Conservation (phyloP, 2,113 vertebrate species). For the Ciconia maguari region DNA sequence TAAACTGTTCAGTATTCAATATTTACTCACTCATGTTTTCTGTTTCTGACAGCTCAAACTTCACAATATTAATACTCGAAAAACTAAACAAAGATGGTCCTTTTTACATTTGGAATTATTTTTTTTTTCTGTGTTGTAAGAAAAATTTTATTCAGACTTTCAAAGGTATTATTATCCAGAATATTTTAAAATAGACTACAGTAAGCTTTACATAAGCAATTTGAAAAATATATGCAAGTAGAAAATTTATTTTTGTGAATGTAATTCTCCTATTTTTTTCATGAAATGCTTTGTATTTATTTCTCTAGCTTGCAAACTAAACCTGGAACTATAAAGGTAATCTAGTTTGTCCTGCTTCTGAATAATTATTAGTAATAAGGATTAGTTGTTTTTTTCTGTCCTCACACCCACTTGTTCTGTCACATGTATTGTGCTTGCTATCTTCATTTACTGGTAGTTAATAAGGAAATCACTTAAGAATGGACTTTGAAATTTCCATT, state of each 20-base stretch:
- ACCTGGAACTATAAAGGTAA: not conserved
- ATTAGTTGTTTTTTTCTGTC: not conserved
- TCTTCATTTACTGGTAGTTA: not conserved
- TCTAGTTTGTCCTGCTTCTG: not conserved
- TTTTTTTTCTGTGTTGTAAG: not conserved
- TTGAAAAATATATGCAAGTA: not conserved
- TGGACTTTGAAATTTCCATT: not conserved
- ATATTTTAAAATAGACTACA: not conserved
- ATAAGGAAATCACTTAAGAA: not conserved
- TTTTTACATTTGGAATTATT: not conserved
- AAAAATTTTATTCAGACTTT: not conserved
- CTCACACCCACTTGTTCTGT: not conserved
- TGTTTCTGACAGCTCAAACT: not conserved
- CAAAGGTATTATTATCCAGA: not conserved
- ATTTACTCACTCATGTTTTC: not conserved
- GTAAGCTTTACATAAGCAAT: not conserved
- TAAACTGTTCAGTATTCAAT: not conserved
- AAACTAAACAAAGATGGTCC: not conserved
- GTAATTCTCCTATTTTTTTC: not conserved
- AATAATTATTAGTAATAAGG: not conserved
- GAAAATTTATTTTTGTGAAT: not conserved
- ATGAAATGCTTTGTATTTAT: not conserved
- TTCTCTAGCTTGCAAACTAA: not conserved
- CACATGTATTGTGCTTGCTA: not conserved
- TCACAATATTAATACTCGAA: not conserved